Evolutionary conservation across 2,113 vertebrate genomes (phyloP), one percentile per base, ranked within the genome.

Genomic region (Prochilodus magdalenae): DNA sequence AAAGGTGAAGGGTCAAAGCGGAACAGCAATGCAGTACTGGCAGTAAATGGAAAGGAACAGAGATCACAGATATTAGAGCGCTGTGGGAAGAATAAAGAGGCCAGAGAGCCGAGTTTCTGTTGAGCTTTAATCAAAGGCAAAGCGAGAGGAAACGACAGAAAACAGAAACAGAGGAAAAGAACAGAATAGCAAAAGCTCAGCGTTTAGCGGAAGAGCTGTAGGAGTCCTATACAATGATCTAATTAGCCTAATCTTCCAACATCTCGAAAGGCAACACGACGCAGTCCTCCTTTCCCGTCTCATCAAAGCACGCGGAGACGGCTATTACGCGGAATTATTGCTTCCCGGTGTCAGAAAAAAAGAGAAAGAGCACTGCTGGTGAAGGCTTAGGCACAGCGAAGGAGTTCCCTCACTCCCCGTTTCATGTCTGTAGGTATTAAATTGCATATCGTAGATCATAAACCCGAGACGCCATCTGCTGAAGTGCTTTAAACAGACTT

Each of bases 401-500:
- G 80, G 83, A 89, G 83, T 86, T 84, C 83, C 89, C 82, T 85
- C 44, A 67, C 85, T 85, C 77, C 60, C 87, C 80, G 85, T 90
- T 87, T 89, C 67, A 76, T 85, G 85, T 87, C 89, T 87, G 87
- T 85, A 65, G 87, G 84, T 86, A 90, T 90, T 92, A 84, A 88
- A 90, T 88, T 90, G 84, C 90, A 91, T 92, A 91, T 88, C 71
- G 75, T 87, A 84, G 85, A 91, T 92, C 88, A 91, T 87, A 92
- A 91, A 91, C 81, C 89, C 91, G 90, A 93, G 90, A 89, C 86
- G 75, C 86, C 91, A 93, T 93, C 92, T 93, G 93, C 89, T 91
- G 83, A 90, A 93, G 87, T 89, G 86, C 89, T 93, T 90, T 84
- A 85, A 79, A 86, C 87, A 87, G 75, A 65, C 87, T 73, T 77